Evolutionary conservation across 1,140 invertebrate species (phyloP).

Genomic region (Wasmannia auropunctata): DNA sequence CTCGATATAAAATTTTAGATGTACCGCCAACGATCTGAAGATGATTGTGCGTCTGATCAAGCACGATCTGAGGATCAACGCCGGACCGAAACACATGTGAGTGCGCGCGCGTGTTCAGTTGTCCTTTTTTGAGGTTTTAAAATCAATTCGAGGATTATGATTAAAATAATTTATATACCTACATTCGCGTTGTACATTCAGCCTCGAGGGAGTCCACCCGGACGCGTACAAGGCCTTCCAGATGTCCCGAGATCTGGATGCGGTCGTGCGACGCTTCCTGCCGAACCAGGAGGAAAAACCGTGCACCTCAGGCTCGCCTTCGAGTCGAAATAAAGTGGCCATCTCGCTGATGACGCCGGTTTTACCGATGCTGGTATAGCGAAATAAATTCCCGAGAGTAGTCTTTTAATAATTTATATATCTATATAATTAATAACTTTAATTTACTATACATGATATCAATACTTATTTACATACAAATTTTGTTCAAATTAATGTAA

Average conservation of each 20-base stretch:
- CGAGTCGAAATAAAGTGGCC: slow-evolving; percentile 79
- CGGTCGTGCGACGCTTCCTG: slow-evolving; percentile 89
- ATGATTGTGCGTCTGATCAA: slow-evolving; percentile 95
- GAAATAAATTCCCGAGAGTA: slow-evolving; percentile 53
- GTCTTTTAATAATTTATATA: not conserved
- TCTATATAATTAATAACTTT: not conserved
- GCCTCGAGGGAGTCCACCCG: slow-evolving; percentile 92
- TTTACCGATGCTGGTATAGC: slow-evolving; percentile 92
- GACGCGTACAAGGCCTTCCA: slow-evolving; percentile 96
- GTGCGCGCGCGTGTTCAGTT: slow-evolving; percentile 68
- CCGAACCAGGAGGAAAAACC: slow-evolving; percentile 33
- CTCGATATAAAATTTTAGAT: slow-evolving; percentile 85
- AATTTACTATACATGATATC: no score
- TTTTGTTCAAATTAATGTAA: no score
- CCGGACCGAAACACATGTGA: slow-evolving; percentile 96
- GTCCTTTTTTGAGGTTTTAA: not conserved
- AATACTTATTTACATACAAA: no score
- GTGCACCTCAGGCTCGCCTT: slow-evolving; percentile 72
- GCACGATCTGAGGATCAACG: slow-evolving; percentile 96
- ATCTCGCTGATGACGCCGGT: slow-evolving; percentile 93
- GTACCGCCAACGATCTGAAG: slow-evolving; percentile 94
- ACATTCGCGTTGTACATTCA: slow-evolving; percentile 70
- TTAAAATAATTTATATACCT: not conserved
- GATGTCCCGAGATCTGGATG: slow-evolving; percentile 91
- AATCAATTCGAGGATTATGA: not conserved